A percentile compares a stretch with the other conserved stretches of the same genome.
Conservation (phyloP, 2,888 invertebrate species). For the Auanema freiburgensis region DNA sequence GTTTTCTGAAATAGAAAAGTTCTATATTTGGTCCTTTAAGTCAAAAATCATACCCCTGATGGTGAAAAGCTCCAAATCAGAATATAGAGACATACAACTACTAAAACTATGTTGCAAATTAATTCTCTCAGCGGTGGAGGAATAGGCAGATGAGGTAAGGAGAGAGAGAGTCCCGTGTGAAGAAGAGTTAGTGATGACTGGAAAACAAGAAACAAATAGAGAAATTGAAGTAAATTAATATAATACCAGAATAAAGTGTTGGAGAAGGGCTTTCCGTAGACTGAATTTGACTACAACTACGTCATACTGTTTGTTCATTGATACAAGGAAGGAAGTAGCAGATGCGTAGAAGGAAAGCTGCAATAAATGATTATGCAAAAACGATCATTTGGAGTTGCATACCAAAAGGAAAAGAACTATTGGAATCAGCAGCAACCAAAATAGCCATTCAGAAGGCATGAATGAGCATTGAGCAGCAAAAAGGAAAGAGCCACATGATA, state of each 20-base stretch:
- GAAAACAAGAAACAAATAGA: slow-evolving; percentile 15
- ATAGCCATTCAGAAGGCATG: slow-evolving; percentile 37
- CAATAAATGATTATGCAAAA: slow-evolving; percentile 12
- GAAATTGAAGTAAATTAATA: slow-evolving; percentile 3
- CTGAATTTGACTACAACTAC: slow-evolving; percentile 47
- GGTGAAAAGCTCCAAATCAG: slow-evolving; percentile 41
- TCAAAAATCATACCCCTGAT: slow-evolving; percentile 14
- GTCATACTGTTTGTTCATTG: slow-evolving; percentile 57
- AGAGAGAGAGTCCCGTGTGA: slow-evolving; percentile 27
- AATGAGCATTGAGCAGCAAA: slow-evolving; percentile 44
- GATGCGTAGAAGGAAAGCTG: slow-evolving; percentile 57
- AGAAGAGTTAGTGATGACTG: slow-evolving; percentile 39
- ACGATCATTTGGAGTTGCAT: slow-evolving; percentile 3
- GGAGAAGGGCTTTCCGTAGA: slow-evolving; percentile 45
- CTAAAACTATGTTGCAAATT: slow-evolving; percentile 30
- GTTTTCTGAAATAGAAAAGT: slow-evolving; percentile 9
- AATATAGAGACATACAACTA: slow-evolving; percentile 39
- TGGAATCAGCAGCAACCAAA: slow-evolving; percentile 56
- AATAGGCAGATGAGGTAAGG: slow-evolving; percentile 21
- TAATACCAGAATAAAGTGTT: slow-evolving; percentile 51
- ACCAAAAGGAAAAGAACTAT: slow-evolving; percentile 53
- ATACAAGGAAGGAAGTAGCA: slow-evolving; percentile 53
- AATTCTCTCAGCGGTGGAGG: slow-evolving; percentile 26
- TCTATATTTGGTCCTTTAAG: background rate
- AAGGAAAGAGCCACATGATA: slow-evolving; percentile 48